Conservation (phyloP, 2,888 invertebrate species). For the Lycaena phlaeas region DNA sequence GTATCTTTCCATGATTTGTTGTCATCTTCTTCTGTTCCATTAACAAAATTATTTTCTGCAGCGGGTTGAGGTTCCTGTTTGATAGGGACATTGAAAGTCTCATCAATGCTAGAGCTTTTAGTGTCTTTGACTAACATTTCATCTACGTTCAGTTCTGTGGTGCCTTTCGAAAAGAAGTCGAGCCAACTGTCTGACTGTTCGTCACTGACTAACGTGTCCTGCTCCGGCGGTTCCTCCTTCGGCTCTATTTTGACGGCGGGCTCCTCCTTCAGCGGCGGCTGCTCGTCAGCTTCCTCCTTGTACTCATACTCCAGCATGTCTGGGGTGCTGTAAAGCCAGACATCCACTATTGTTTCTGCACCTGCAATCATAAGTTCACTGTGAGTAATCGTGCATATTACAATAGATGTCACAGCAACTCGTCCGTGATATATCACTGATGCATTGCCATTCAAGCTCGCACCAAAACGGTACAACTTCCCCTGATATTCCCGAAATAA, state of each 20-base stretch:
- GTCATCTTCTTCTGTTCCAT: slow-evolving; percentile 5
- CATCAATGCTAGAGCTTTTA: slow-evolving; percentile 27
- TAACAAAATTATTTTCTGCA: slow-evolving; percentile 11
- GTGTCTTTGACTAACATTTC: slow-evolving; percentile 56
- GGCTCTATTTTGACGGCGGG: slow-evolving; percentile 11
- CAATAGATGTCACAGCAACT: too few species aligned
- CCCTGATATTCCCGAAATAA: too few species aligned
- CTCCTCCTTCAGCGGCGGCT: slow-evolving; percentile 10
- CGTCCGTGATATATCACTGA: too few species aligned
- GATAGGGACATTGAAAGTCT: background rate
- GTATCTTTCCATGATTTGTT: slow-evolving; percentile 13
- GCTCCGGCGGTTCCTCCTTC: background rate
- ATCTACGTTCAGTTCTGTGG: slow-evolving; percentile 49
- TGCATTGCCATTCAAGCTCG: too few species aligned
- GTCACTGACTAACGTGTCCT: slow-evolving; percentile 10
- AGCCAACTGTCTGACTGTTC: slow-evolving; percentile 43
- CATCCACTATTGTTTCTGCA: slow-evolving; percentile 84
- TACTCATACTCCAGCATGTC: slow-evolving; percentile 53
- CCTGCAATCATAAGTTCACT: too few species aligned
- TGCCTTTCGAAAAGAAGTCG: slow-evolving; percentile 53
- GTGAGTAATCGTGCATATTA: too few species aligned
- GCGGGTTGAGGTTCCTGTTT: slow-evolving; percentile 1
- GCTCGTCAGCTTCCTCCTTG: slow-evolving; percentile 27
- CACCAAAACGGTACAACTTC: too few species aligned
- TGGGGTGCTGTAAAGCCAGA: slow-evolving; percentile 75